Conservation (phyloP, 2,113 vertebrate species). For the Tor tambroides region DNA sequence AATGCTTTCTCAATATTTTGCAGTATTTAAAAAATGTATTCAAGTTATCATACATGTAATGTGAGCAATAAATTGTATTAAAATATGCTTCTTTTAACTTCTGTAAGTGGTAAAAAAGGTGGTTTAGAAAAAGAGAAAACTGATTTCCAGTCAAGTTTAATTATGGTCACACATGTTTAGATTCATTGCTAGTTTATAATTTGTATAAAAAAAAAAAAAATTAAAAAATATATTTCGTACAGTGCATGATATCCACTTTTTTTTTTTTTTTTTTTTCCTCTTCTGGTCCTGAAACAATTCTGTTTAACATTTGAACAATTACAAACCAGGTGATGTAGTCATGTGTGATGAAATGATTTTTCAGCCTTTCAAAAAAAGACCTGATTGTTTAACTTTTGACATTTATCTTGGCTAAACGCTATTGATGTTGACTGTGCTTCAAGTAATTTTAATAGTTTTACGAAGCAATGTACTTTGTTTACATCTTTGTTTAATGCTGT, state of each 20-base stretch:
- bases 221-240: background rate
- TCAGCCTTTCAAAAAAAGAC: constrained; percentile 7
- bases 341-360: constrained; percentile 13
- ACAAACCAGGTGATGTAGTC: background rate
- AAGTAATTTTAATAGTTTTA: constrained; percentile 14
- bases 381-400: constrained; percentile 26
- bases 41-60: constrained; percentile 34
- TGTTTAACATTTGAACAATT: background rate
- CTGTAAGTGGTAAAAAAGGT: background rate
- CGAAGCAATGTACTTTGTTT: constrained; percentile 37
- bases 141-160: background rate
- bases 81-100: constrained; percentile 18
- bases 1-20: constrained; percentile 69
- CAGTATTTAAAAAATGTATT: constrained; percentile 39
- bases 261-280: no score
- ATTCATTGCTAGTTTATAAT: constrained; percentile 2
- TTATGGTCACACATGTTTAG: background rate
- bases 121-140: background rate
- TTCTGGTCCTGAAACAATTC: background rate
- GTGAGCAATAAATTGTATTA: constrained; percentile 29
- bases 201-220: no score
- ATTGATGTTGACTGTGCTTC: constrained; percentile 21
- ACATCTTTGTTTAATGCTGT: constrained; percentile 29
- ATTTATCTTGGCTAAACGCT: background rate
- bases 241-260: background rate